Conservation (phyloP, 2,888 invertebrate genomes). For the Himalopsyche tibetana region DNA sequence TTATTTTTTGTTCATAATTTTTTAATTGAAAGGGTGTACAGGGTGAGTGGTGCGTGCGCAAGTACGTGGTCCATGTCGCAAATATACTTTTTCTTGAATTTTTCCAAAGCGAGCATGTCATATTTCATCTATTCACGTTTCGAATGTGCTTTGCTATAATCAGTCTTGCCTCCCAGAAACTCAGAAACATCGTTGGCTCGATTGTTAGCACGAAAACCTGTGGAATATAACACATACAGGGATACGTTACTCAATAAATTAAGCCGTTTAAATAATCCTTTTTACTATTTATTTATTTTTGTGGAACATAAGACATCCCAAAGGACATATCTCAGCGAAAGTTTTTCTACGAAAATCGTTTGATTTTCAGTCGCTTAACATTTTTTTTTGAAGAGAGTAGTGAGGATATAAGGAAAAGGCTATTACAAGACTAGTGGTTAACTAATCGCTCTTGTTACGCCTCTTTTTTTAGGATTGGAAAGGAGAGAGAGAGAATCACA, state of each 20-base stretch:
- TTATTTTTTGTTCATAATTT: not conserved
- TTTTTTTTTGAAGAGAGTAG: no score
- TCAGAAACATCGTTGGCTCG: not conserved
- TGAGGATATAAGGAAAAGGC: no score
- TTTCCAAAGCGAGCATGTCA: slow-evolving; percentile 47
- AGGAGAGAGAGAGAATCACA: no score
- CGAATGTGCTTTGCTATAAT: slow-evolving; percentile 42
- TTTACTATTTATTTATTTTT: no score
- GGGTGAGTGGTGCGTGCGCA: not conserved
- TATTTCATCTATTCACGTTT: slow-evolving; percentile 57
- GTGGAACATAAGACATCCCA: no score
- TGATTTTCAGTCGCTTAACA: no score
- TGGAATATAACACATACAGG: not conserved
- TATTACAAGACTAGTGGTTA: no score
- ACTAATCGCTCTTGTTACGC: no score
- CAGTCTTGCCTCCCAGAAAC: slow-evolving; percentile 10
- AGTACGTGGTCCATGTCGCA: slow-evolving; percentile 19
- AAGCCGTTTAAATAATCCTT: no score
- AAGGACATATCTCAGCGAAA: no score
- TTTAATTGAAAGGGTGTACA: slow-evolving; percentile 7
- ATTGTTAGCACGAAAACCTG: not conserved
- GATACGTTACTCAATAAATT: not conserved
- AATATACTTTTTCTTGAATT: slow-evolving; percentile 8
- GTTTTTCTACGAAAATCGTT: no score
- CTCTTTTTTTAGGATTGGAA: no score